Evolutionary conservation across 53 echinoderm and acorn worm species (phyloP), one percentile per base, ranked within the genome.

Genomic region (Glandiceps talaboti): DNA sequence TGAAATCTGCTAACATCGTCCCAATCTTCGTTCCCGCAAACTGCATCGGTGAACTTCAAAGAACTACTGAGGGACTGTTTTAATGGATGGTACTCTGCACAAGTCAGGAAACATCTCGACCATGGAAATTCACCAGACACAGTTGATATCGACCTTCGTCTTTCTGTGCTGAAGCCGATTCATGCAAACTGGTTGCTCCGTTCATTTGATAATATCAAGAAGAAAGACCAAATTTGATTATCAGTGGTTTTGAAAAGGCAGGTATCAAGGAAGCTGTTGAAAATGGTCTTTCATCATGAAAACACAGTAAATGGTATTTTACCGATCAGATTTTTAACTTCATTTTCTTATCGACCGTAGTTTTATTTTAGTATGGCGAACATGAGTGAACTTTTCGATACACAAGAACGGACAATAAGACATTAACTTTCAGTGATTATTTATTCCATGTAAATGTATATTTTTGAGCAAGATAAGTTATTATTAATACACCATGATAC

Each of bases 31-130:
- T 75, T 14, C 76, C 76, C 10, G 76, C 76, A 14, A 28, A 28
- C 27, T 75, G 76, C 26, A 75, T n/a, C 1, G 76, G 76, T 75
- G 76, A 75, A 28, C 27, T 75, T 1, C 76, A 75, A 75, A 28
- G 76, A n/a, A n/a, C 10, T 1, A 6, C 26, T 75, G 76, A 28
- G 27, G 76, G 27, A 75, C 29, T 75, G 76, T n/a, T 75, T 75
- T n/a, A 75, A n/a, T 27, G 27, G 26, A 28, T 75, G 76, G 76
- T 75, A 75, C 29, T n/a, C 76, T n/a, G 76, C 1, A 14, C 27
- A 75, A 75, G 76, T 75, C 27, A 28, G 10, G 27, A 28, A 75
- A 27, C 27, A 75, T 75, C 76, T 75, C 27, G 27, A n/a, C 27
- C 10, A 10, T 27, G 76, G 76, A 75, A 27, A 27, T 75, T n/a